Conservation (phyloP, 1,140 invertebrate genomes). For the Octopus sinensis region DNA sequence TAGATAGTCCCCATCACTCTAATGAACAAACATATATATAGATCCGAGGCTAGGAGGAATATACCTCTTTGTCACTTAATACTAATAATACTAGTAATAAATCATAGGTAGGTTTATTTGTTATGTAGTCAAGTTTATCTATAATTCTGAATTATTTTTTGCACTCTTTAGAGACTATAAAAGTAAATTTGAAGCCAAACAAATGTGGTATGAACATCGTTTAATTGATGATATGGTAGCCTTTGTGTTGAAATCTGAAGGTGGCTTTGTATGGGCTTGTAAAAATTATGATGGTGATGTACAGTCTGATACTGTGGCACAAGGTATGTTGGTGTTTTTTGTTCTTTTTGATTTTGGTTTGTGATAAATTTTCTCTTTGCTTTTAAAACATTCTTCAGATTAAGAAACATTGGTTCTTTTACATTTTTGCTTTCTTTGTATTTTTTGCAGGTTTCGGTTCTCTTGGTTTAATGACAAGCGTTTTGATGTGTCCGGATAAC, state of each 20-base stretch:
- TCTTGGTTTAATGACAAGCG: slow-evolving; percentile 92
- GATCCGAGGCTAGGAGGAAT: no score
- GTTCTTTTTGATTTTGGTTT: no score
- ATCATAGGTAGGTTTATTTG: no score
- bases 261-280: slow-evolving; percentile 98
- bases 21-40: no score
- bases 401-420: no score
- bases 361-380: no score
- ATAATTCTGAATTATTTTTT: background rate
- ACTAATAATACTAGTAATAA: no score
- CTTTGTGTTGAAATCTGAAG: slow-evolving; percentile 95
- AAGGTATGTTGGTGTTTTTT: slow-evolving; percentile 63
- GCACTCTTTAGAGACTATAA: slow-evolving; percentile 58
- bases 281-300: slow-evolving; percentile 99
- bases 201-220: slow-evolving; percentile 95
- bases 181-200: slow-evolving; percentile 74
- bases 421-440: background rate
- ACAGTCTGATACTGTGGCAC: slow-evolving; percentile 94
- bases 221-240: slow-evolving; percentile 99
- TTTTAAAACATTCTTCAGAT: no score
- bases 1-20: no score
- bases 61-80: no score
- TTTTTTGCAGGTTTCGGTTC: slow-evolving; percentile 67
- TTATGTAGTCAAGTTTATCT: no score
- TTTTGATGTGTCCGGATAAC: slow-evolving; percentile 90